A percentile compares a stretch with the other conserved stretches of the same genome.
Conservation (phyloP, 2,888 invertebrate species). For the Iphiclides podalirius region DNA sequence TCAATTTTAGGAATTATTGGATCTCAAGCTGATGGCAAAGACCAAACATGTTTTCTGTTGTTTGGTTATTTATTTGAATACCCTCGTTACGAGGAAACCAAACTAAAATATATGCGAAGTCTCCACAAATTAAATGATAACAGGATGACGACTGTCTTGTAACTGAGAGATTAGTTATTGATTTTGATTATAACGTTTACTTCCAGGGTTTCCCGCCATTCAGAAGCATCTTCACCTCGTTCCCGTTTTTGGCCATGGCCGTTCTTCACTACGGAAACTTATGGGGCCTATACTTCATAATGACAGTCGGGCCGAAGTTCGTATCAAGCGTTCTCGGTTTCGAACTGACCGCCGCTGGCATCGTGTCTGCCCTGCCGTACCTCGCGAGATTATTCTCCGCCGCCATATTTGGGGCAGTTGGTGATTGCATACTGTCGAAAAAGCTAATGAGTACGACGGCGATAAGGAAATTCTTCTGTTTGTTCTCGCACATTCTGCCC, state of each 20-base stretch:
- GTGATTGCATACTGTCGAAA: conserved; percentile 79
- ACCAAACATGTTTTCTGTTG: too few relatives aligned
- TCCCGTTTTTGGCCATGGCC: conserved; percentile 84
- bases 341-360: conserved; percentile 84
- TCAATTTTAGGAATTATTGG: too few relatives aligned
- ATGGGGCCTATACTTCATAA: conserved; percentile 87
- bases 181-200: too few relatives aligned
- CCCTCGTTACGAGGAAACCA: too few relatives aligned
- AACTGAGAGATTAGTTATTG: too few relatives aligned
- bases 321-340: conserved; percentile 87
- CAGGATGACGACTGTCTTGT: too few relatives aligned
- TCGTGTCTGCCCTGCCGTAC: conserved; percentile 85
- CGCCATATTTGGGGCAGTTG: conserved; percentile 85
- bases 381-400: conserved; percentile 84
- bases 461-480: conserved; percentile 82
- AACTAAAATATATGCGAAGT: too few relatives aligned
- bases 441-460: conserved; percentile 62
- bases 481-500: conserved; percentile 81
- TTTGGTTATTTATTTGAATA: too few relatives aligned
- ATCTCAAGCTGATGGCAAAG: too few relatives aligned
- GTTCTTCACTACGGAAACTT: conserved; percentile 87
- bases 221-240: conserved; percentile 79
- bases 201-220: conserved; percentile 84
- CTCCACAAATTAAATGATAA: too few relatives aligned
- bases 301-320: conserved; percentile 88